Conservation (phyloP, 1,140 invertebrate species). For the Pemphigus obesinymphae region DNA sequence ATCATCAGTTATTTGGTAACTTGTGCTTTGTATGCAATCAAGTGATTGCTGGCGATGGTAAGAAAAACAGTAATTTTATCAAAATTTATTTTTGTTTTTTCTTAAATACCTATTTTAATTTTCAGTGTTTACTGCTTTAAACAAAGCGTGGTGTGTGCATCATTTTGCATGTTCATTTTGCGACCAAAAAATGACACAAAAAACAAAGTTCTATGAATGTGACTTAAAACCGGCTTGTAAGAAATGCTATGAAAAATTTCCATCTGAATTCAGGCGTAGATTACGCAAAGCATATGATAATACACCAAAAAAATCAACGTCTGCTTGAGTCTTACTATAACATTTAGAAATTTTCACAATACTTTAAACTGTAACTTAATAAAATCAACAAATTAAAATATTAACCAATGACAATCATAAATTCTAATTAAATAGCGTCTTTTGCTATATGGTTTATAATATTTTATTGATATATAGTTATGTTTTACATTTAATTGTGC, state of each 20-base stretch:
- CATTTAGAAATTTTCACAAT: not conserved
- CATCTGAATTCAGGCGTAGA: constrained; percentile 85
- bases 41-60: constrained; percentile 95
- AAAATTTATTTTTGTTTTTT: not conserved
- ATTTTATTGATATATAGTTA: not conserved
- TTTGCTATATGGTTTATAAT: not conserved
- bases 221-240: constrained; percentile 98
- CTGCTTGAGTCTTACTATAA: constrained; percentile 1
- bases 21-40: constrained; percentile 98
- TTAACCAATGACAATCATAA: constrained; percentile 27
- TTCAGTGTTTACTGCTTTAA: constrained; percentile 94
- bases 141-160: constrained; percentile 99
- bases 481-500: not conserved
- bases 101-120: constrained; percentile 44
- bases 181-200: constrained; percentile 95
- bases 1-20: constrained; percentile 98
- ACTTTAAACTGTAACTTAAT: not conserved
- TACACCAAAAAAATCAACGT: constrained; percentile 46
- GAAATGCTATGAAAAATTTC: constrained; percentile 96
- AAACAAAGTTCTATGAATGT: constrained; percentile 99
- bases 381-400: not conserved
- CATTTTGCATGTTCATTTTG: constrained; percentile 99
- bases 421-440: not conserved
- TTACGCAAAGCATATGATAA: constrained; percentile 69
- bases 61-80: constrained; percentile 47